Base-by-base conservation (phyloP, 2,113 vertebrate species). In the Hirundichthys speculiger region DNA sequence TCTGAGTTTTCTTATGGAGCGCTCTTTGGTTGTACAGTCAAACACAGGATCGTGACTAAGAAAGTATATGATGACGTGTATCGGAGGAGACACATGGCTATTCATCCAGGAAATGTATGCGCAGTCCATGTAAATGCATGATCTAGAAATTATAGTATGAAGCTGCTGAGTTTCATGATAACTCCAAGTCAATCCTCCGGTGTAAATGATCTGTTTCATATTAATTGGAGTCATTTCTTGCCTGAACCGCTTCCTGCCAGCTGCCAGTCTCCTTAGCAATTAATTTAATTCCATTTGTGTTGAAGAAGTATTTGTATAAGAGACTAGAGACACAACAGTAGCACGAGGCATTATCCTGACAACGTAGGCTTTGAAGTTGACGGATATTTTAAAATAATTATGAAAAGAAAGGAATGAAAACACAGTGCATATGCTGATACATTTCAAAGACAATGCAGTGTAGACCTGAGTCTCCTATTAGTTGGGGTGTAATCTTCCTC, bases 361-460 rank as follows among this genome's bases (percentile, higher is more conserved):
- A 74, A 49, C 0, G n/a, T 48, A n/a, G 60, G 57, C 79, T 92
- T 90, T 91, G 88, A 91, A 88, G 89, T 83, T 71, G 58, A 39
- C 14, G 21, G 61, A 69, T 51, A 71, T 65, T 80, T 85, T 91
- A 51, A 88, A 89, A 92, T 85, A 91, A 89, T 86, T 67, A 89
- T 90, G 82, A 88, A 85, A 67, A 21, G 73, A 70, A 49, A 71
- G 51, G 39, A 56, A 67, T 45, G 51, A 69, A 66, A 75, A 69
- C 58, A 46, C 39, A 10, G 21, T 18, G 34, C 69, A 68, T 62
- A 69, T 73, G 73, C 61, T 61, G 77, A 53, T 65, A 47, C 56
- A 60, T 70, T 71, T 79, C 58, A 62, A 69, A 75, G 62, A 80
- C 59, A 79, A 75, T 66, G 45, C 10, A 14, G 27, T 5, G n/a